Base-by-base conservation (phyloP, 2,797 vertebrate species). In the Clangula hyemalis region DNA sequence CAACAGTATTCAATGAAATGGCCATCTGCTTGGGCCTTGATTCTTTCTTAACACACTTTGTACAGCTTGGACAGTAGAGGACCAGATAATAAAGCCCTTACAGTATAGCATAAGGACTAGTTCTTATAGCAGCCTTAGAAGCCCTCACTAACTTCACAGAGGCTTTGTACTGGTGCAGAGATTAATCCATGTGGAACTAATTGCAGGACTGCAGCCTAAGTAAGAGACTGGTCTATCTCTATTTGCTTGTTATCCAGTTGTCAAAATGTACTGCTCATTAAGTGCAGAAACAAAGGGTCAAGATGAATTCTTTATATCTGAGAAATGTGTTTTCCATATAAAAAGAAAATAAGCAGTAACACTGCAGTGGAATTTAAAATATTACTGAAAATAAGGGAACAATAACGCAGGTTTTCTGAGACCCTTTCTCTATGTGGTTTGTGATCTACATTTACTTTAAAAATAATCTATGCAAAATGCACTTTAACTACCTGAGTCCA, bases 261-360 rank as follows among this genome's bases (percentile, higher is more conserved):
- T 96, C 79, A 91, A 96, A 96, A 94, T 61, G 81, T 54, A 94
- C 61, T 41, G 72, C 93, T 97, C 94, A 95, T 95, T 93, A 97
- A 83, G 45, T 71, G 11, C 54, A 61, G 89, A 95, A 94, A 94
- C 92, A 95, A 96, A 95, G 65, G 54, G 45, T 80, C 54, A 78
- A 58, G 84, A 94, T 93, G 78, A 81, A 95, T 95, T 96, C 93
- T 87, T 96, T 97, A 96, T 96, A 82, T 89, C 54, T 71, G 78
- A 91, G 34, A 95, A 94, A 77, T 85, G 84, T 82, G 89, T 80
- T 95, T 85, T 39, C 49, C 77, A 43, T 74, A 53, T 82, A 62
- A 89, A 86, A 92, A 85, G 19, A 68, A 94, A 90, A 71, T 68
- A 92, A 90, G 62, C 49, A 91, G 25, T 85, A 80, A 41, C 3